phyloP scores from a whole-genome alignment of 2,888 invertebrate genomes.

The Drepana falcataria region DNA sequence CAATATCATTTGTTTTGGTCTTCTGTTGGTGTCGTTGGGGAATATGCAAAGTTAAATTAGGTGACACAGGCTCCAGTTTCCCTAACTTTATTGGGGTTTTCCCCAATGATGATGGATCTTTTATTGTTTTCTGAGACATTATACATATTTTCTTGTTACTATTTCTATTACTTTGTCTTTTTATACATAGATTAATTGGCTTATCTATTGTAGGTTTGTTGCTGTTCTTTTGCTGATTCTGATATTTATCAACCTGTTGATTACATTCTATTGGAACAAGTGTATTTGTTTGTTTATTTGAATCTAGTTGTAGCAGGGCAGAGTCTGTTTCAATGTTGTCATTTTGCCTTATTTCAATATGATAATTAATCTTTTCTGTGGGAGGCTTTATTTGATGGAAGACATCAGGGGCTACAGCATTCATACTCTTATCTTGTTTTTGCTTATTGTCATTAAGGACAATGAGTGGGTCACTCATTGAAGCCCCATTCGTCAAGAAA shows the following conservation, averaged over 20 bases:
- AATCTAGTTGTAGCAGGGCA: neutral
- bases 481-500: conserved; percentile 56
- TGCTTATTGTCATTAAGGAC: conserved; percentile 4
- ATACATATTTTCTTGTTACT: conserved; percentile 43
- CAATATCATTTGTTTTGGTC: neutral
- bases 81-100: conserved; percentile 12
- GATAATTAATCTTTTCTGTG: neutral
- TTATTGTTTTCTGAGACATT: conserved; percentile 54
- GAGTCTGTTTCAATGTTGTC: neutral
- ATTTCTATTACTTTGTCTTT: neutral
- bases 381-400: neutral
- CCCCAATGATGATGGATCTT: conserved; percentile 30
- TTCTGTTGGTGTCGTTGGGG: conserved; percentile 18
- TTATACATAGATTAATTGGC: neutral
- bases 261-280: neutral
- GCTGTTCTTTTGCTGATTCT: neutral
- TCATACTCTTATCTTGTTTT: neutral
- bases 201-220: neutral
- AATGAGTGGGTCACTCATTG: conserved; percentile 25
- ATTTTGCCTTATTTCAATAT: neutral
- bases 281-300: neutral
- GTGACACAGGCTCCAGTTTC: conserved; percentile 43
- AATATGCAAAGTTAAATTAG: conserved; percentile 35
- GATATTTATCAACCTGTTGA: neutral
- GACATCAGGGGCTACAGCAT: neutral